Percentiles rank a stretch among this genome's conserved stretches.
Evolutionary conservation across 2,113 vertebrate genomes (phyloP).

Genomic region (Caretta caretta): DNA sequence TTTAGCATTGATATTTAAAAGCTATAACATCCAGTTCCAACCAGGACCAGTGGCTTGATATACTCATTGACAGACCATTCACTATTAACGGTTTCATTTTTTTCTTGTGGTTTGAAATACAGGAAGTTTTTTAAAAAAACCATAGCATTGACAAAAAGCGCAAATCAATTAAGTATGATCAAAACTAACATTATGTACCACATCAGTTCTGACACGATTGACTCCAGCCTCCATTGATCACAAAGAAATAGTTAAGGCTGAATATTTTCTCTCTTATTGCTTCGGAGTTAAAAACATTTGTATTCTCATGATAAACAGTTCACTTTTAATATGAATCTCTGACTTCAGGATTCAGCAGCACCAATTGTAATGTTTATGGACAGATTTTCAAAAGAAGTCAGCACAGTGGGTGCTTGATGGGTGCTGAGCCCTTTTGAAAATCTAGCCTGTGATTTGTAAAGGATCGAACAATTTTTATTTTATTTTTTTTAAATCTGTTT

Average conservation of each 20-base stretch:
- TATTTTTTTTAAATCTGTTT: neutral
- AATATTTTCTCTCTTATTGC: neutral
- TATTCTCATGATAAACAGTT: neutral
- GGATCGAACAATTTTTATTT: neutral
- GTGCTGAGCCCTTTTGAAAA: neutral
- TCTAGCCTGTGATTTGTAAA: neutral
- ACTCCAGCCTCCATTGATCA: neutral
- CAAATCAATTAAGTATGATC: neutral
- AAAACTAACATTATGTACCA: neutral
- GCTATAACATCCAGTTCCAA: neutral
- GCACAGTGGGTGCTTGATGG: neutral
- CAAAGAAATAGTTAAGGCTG: neutral
- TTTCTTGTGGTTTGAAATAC: neutral
- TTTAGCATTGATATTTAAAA: neutral
- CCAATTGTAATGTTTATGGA: neutral
- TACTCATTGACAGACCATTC: neutral
- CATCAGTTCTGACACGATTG: neutral
- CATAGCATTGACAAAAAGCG: neutral
- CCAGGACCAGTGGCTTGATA: neutral
- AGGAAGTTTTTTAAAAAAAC: neutral
- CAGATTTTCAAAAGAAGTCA: neutral
- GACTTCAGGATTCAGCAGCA: neutral
- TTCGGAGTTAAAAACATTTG: neutral
- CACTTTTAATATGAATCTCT: neutral
- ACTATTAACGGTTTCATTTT: neutral